Base-by-base conservation (phyloP, 2,797 vertebrate species). In the Sebastes iracundus region DNA sequence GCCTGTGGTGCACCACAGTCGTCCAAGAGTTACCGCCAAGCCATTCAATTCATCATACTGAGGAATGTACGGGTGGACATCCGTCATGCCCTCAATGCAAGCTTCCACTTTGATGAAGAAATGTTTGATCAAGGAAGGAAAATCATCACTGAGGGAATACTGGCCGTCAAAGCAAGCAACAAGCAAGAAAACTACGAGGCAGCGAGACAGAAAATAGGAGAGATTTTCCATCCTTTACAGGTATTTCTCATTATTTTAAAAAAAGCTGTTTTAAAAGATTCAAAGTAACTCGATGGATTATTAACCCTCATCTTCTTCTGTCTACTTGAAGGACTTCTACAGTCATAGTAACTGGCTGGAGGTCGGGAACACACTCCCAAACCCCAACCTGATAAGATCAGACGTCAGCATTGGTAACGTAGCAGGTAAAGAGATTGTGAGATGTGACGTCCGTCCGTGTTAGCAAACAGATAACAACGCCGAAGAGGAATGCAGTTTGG, bases 331-430 rank as follows among this genome's bases (percentile, higher is more conserved):
- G 95, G 95, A 96, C 81, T 96, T 96, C 80, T 96, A 96, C 91
- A 96, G 95, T 46, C 95, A 96, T 14, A 95, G 93, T 74, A 94
- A 96, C 91, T 96, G 94, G 94, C 84, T 95, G 53, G 95, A 96
- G 77, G 56, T 95, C 61, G 90, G 88, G 5, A 88, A 83, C 25
- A 80, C 0, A n/a, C 0, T 6, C 2, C 93, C 96, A 6, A 95
- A 93, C 56, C 11, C 83, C 18, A 91, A 89, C 35, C 89, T 96
- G 33, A 91, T 96, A 72, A 80, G 64, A 76, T 55, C 88, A 3
- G 85, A 83, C 11, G 22, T 49, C 49, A 80, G 42, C 60, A 91
- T 96, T 9, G 91, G 85, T 3, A 95, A 93, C 80, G 70, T 94
- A 30, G 95, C 95, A 92, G 95, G 95, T 96, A 90, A 74, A 75